A percentile compares a stretch with the other conserved stretches of the same genome.
Conservation (phyloP, 2,113 vertebrate genomes). For the Patagioenas fasciata region DNA sequence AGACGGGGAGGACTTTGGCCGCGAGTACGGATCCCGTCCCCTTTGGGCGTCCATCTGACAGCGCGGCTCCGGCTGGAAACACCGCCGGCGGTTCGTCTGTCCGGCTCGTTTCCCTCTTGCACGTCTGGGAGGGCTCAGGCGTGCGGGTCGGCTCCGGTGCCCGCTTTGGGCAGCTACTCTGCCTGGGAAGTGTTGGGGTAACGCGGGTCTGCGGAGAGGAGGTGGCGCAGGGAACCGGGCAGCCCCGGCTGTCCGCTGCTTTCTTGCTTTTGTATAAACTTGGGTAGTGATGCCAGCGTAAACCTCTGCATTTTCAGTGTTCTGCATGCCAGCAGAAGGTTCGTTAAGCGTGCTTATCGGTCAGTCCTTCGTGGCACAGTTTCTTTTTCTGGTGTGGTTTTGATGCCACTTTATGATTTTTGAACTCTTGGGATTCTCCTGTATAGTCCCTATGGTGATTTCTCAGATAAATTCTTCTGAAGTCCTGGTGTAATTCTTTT, state of each 20-base stretch:
- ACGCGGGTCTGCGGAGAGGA: neutral
- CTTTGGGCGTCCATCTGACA: accelerated
- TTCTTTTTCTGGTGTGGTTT: neutral
- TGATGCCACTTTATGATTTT: neutral
- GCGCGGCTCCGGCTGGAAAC: neutral
- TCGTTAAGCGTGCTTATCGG: accelerated
- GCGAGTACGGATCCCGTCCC: neutral
- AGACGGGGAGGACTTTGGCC: neutral
- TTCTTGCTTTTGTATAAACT: neutral
- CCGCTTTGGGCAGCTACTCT: neutral
- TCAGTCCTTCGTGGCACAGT: neutral
- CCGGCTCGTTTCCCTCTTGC: accelerated
- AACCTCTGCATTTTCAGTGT: neutral
- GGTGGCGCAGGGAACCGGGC: neutral
- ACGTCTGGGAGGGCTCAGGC: accelerated
- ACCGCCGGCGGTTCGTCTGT: neutral
- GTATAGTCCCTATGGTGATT: neutral
- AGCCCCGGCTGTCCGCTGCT: neutral
- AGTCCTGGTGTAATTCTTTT: too few species aligned
- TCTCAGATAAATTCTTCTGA: neutral
- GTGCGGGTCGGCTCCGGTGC: accelerated
- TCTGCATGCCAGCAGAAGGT: neutral
- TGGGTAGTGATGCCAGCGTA: accelerated
- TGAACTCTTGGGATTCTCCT: neutral
- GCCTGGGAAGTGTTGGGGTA: accelerated